Percentiles rank a stretch among this genome's conserved stretches.
Conservation (phyloP, 2,797 vertebrate genomes). For the Ispidina lecontei region DNA sequence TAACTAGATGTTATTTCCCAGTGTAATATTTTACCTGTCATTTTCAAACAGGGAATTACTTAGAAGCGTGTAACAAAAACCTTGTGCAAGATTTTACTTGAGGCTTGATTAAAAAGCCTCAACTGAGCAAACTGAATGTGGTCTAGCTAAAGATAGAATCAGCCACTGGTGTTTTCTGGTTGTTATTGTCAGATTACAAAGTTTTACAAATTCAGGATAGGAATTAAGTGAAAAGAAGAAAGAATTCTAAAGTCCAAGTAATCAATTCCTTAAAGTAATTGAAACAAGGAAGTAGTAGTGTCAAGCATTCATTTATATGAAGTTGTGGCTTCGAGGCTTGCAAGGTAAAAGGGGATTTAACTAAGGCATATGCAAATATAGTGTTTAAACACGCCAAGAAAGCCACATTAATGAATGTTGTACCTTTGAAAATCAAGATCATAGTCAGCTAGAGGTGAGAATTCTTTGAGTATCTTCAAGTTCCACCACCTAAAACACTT, state of each 20-base stretch:
- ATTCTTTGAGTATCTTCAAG: neutral
- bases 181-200: constrained; percentile 14
- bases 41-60: constrained; percentile 7
- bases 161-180: constrained; percentile 14
- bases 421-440: constrained; percentile 65
- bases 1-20: constrained; percentile 31
- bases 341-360: constrained; percentile 56
- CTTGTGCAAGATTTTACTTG: neutral
- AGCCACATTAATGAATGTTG: constrained; percentile 49
- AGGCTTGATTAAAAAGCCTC: neutral
- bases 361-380: constrained; percentile 42
- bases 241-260: neutral
- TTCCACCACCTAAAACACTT: neutral
- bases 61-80: neutral
- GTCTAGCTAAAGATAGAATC: constrained; percentile 11
- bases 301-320: constrained; percentile 21
- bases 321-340: neutral
- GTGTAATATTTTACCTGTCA: constrained; percentile 49
- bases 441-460: neutral
- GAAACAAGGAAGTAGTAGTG: constrained; percentile 63
- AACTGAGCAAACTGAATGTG: neutral
- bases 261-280: constrained; percentile 43
- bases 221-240: neutral
- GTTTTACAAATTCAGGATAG: neutral
- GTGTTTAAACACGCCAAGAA: constrained; percentile 54